Evolutionary conservation across 2,113 vertebrate genomes (phyloP).

Genomic region (Hippolais icterina): DNA sequence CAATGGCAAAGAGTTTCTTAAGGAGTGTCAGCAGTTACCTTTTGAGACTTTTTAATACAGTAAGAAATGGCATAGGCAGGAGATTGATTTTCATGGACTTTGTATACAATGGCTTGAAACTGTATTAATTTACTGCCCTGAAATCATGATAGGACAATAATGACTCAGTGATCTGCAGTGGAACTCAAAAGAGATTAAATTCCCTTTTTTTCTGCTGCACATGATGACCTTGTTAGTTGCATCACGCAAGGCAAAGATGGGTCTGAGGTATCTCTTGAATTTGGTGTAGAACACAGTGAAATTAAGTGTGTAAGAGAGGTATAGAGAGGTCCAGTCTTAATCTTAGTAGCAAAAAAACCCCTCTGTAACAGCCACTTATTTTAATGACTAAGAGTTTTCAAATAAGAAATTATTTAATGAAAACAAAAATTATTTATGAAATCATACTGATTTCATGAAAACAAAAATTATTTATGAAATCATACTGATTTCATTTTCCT

Average conservation of each 20-base stretch:
- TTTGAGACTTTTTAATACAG: background rate
- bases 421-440: background rate
- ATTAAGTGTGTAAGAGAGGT: background rate
- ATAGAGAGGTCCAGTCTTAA: background rate
- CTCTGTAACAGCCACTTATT: background rate
- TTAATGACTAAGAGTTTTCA: background rate
- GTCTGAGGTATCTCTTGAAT: background rate
- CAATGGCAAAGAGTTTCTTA: background rate
- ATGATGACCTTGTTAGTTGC: background rate
- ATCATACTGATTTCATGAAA: background rate
- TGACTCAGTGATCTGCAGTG: background rate
- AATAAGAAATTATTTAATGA: background rate
- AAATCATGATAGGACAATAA: background rate
- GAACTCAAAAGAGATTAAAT: background rate
- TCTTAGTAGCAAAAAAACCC: background rate
- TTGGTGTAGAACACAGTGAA: background rate
- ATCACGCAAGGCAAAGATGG: background rate
- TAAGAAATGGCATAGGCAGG: background rate
- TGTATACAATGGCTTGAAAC: background rate
- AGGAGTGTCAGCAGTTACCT: background rate
- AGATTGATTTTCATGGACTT: background rate
- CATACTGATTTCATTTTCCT: background rate
- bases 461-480: background rate
- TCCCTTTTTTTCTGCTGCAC: background rate
- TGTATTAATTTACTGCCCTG: background rate